phyloP scores from a whole-genome alignment of 2,888 invertebrate genomes.

The Latrodectus hesperus region DNA sequence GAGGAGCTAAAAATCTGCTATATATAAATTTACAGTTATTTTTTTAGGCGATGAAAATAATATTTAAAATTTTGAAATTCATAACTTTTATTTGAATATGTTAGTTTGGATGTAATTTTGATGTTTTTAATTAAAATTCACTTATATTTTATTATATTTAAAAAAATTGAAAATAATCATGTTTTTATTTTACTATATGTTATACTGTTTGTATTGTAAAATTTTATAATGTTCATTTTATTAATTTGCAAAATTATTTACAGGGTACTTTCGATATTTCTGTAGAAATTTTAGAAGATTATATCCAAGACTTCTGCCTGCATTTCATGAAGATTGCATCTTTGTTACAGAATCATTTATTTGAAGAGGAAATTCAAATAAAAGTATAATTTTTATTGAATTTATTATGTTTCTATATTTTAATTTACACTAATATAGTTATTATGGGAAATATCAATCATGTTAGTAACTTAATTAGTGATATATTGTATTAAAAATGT shows the following conservation, averaged over 20 bases:
- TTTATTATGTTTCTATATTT: background rate
- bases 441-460: background rate
- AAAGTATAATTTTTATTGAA: slow-evolving; percentile 40
- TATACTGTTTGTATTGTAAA: background rate
- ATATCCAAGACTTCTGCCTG: slow-evolving; percentile 84
- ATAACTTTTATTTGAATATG: no score
- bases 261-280: slow-evolving; percentile 42
- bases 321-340: slow-evolving; percentile 82
- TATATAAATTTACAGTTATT: no score
- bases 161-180: no score
- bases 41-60: no score
- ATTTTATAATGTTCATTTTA: background rate
- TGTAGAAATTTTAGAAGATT: slow-evolving; percentile 74
- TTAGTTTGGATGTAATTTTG: no score
- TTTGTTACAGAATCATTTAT: slow-evolving; percentile 85
- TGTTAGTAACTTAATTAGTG: background rate
- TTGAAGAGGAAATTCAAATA: slow-evolving; percentile 78
- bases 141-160: no score
- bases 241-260: background rate
- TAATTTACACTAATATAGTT: background rate
- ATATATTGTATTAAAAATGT: background rate
- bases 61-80: no score
- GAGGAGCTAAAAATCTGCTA: no score
- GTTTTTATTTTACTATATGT: background rate
- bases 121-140: no score